A percentile compares a stretch with the other conserved stretches of the same genome.
phyloP scores from a whole-genome alignment of 2,113 vertebrate genomes.

The Eudyptes chrysolophus region DNA sequence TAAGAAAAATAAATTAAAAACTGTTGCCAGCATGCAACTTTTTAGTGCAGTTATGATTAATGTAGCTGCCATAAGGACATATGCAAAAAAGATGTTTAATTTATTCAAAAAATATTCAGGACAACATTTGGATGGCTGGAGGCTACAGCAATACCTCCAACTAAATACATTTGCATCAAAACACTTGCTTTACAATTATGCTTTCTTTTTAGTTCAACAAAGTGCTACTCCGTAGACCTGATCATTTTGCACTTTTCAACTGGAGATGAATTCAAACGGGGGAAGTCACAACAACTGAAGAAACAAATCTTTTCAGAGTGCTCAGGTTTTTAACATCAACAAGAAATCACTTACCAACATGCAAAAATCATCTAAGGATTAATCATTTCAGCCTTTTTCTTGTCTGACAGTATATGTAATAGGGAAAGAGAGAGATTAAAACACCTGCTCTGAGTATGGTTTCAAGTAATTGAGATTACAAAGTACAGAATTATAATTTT shows the following conservation, averaged over 20 bases:
- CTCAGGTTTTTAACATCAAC: neutral
- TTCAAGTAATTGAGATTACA: neutral
- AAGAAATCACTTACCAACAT: neutral
- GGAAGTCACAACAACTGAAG: neutral
- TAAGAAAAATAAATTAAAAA: neutral
- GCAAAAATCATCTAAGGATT: neutral
- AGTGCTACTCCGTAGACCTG: neutral
- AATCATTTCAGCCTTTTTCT: neutral
- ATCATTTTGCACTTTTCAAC: neutral
- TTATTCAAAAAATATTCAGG: constrained; percentile 8
- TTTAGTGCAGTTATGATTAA: constrained; percentile 13
- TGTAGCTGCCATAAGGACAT: neutral
- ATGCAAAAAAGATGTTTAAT: neutral
- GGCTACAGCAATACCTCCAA: constrained; percentile 11
- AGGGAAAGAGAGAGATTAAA: neutral
- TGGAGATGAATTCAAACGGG: neutral
- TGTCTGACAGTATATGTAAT: neutral
- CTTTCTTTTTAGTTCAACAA: neutral
- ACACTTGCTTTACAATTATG: neutral
- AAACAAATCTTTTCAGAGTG: neutral
- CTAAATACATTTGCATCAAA: neutral
- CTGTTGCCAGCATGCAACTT: neutral
- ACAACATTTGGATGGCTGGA: constrained; percentile 5
- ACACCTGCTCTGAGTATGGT: neutral
- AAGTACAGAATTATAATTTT: neutral